Evolutionary conservation across 2,113 vertebrate species (phyloP), one percentile per base, ranked within the genome.

Genomic region (Gavia stellata): DNA sequence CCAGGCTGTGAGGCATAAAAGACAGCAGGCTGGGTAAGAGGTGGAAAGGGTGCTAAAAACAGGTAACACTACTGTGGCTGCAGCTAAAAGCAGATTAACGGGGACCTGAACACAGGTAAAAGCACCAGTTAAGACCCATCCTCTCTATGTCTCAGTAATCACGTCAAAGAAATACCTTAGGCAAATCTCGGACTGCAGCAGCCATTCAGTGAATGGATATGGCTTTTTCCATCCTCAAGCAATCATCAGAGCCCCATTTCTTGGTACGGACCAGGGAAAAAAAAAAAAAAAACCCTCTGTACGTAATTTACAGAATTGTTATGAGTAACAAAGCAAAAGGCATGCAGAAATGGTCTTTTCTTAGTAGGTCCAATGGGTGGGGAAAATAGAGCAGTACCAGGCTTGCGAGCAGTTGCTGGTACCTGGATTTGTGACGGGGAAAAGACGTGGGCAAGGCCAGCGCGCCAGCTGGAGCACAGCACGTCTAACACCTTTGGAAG

Each of bases 381-480:
- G n/a, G 40, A 21, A 65, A 50, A 52, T 10, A 44, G 40, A 71
- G 79, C 33, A 17, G 33, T 7, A 33, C 5, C 26, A 13, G 58
- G 11, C n/a, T 40, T 10, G 34, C 23, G 10, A 28, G 84, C 31
- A 38, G 47, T 29, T 78, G 38, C 38, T 19, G 50, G 31, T 17
- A 36, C 24, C 44, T 3, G 72, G 34, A 18, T 86, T 58, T 45
- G 90, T 3, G 34, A 8, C 7, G 34, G 53, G 47, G 59, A 29
- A 29, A 44, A n/a, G 55, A 8, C 1, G 6, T 6, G 31, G 5
- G 2, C 16, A 20, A 11, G 23, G 8, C 7, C 33, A 24, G 8
- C n/a, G n/a, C 7, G 15, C 17, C 62, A 15, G 68, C 40, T 3
- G 73, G n/a, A 70, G 62, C 6, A 1, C 34, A 4, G 77, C 36